phyloP scores from a whole-genome alignment of 2,113 vertebrate species.

The Xyliphius kryptos region DNA sequence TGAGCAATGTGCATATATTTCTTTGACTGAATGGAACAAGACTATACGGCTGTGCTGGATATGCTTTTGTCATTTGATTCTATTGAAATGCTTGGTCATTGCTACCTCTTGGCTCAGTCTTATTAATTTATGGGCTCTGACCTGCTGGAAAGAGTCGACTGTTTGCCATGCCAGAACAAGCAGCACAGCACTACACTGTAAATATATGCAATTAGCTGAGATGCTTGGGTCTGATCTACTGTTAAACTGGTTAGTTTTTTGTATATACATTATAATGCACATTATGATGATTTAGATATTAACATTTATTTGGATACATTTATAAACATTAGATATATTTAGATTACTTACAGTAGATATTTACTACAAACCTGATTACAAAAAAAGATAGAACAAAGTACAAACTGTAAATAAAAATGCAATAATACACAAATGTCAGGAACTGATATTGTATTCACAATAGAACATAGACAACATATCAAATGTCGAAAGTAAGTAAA shows the following conservation, averaged over 20 bases:
- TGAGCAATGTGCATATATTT: conserved; percentile 3
- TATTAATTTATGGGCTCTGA: conserved; percentile 31
- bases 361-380: no score
- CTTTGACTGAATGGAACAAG: conserved; percentile 5
- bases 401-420: no score
- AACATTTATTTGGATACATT: no score
- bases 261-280: conserved; percentile 1
- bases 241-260: not conserved
- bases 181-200: conserved; percentile 17
- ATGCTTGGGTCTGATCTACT: conserved; percentile 16
- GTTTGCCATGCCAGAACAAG: conserved; percentile 33
- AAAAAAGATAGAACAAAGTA: no score
- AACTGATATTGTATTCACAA: no score
- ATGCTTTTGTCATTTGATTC: conserved; percentile 21
- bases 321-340: no score
- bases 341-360: no score
- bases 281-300: no score
- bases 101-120: conserved; percentile 17
- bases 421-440: no score
- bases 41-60: conserved; percentile 14
- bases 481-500: no score
- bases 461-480: no score
- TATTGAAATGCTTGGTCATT: conserved; percentile 43
- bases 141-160: conserved; percentile 20
- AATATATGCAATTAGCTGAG: conserved; percentile 37